phyloP scores from a whole-genome alignment of 1,140 invertebrate genomes.

The Galleria mellonella region DNA sequence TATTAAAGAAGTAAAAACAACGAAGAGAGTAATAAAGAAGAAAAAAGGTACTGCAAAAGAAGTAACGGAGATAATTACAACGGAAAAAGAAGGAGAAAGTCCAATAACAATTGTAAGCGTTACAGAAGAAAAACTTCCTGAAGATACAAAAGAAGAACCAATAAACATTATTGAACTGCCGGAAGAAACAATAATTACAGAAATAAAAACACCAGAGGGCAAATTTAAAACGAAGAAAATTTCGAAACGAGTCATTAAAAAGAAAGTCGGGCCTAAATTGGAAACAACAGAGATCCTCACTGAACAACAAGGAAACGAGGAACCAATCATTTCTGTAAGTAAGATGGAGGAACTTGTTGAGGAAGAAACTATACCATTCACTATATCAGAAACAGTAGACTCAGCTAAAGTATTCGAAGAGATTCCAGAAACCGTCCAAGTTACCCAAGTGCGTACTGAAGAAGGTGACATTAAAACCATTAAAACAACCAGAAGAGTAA shows the following conservation, averaged over 20 bases:
- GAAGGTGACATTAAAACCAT: slow-evolving; percentile 13
- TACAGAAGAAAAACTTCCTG: slow-evolving; percentile 4
- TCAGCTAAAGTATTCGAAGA: slow-evolving; percentile 16
- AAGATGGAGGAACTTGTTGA: slow-evolving; percentile 31
- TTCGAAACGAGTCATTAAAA: slow-evolving; percentile 41
- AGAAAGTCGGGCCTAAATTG: slow-evolving; percentile 25
- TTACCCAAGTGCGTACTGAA: slow-evolving; percentile 16
- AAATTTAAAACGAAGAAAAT: slow-evolving; percentile 11
- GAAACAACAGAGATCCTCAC: slow-evolving; percentile 43
- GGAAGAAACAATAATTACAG: slow-evolving; percentile 6
- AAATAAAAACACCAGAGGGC: slow-evolving; percentile 10
- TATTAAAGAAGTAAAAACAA: slow-evolving; percentile 41
- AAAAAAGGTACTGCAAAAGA: slow-evolving; percentile 56
- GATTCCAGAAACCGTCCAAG: slow-evolving; percentile 16
- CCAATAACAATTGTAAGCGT: slow-evolving; percentile 42
- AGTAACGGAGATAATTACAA: slow-evolving; percentile 64
- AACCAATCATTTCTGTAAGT: slow-evolving; percentile 16
- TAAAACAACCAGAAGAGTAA: slow-evolving; percentile 10
- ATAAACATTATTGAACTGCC: slow-evolving; percentile 25
- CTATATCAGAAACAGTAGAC: slow-evolving; percentile 19
- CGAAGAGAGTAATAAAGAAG: slow-evolving; percentile 53
- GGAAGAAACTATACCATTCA: slow-evolving; percentile 3
- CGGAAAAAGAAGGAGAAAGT: slow-evolving; percentile 63
- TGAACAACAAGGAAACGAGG: slow-evolving; percentile 31
- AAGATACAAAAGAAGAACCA: not conserved